These are phyloP conservation scores for Muscina levida DNA, from an alignment of 2,888 invertebrate species.

Conservation along the genomic window DNA sequence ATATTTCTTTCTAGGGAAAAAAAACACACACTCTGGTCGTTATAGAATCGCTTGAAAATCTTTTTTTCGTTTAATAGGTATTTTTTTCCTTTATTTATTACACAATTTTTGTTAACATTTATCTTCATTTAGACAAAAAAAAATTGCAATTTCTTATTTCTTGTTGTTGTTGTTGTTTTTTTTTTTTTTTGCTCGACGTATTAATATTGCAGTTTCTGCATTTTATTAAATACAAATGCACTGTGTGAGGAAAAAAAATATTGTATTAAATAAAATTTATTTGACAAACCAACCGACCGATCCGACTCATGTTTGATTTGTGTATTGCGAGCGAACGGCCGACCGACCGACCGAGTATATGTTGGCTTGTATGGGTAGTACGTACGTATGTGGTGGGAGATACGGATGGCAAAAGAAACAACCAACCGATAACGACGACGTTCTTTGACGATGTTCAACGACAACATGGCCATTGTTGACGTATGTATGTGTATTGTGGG, in stretches of 20 bases:
- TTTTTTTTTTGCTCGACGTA: constrained; percentile 2
- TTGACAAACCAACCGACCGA: constrained; percentile 37
- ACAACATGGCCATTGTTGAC: constrained; percentile 60
- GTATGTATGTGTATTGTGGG: constrained; percentile 31
- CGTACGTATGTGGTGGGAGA: constrained; percentile 33
- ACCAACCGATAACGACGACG: constrained; percentile 36
- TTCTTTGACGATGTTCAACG: constrained; percentile 17
- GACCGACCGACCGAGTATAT: constrained; percentile 13
- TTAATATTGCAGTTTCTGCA: constrained; percentile 39
- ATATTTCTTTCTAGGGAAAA: not conserved
- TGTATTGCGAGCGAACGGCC: constrained; percentile 9
- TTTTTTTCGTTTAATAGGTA: not conserved
- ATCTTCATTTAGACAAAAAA: not conserved
- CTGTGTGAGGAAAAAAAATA: constrained; percentile 12
- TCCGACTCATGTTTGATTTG: not conserved
- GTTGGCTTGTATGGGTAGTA: constrained; percentile 16
- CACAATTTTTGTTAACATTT: constrained; percentile 15
- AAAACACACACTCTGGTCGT: too few species aligned
- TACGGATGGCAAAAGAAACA: constrained; percentile 31
- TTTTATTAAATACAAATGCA: constrained; percentile 40
- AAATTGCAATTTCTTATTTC: constrained; percentile 15
- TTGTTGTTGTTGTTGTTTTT: not conserved
- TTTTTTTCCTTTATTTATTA: constrained; percentile 26
- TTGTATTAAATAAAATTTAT: constrained; percentile 29
- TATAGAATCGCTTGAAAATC: constrained; percentile 25